phyloP scores from a whole-genome alignment of 2,888 invertebrate genomes.

The Dioctria linearis region DNA sequence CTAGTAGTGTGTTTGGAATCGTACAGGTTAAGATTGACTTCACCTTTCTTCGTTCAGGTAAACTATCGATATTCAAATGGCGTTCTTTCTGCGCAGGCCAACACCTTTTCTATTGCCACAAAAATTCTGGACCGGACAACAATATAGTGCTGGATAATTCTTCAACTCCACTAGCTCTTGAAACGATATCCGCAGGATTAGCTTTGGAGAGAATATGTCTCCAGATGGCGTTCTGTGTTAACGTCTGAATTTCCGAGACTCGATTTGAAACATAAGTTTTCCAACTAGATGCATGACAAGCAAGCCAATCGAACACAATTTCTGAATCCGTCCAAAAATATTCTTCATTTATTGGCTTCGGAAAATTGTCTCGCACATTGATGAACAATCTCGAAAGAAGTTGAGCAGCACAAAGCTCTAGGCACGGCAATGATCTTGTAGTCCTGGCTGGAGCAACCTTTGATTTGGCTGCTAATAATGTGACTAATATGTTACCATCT shows the following conservation, averaged over 20 bases:
- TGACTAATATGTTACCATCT: no score
- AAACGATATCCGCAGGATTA: conserved; percentile 57
- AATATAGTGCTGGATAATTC: neutral
- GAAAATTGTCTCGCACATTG: neutral
- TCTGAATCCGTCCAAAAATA: neutral
- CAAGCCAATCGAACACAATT: no score
- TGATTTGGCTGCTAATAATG: conserved; percentile 8
- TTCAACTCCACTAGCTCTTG: conserved; percentile 46
- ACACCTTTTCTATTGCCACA: neutral
- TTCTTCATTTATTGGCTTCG: neutral
- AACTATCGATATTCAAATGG: neutral
- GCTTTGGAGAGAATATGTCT: no score
- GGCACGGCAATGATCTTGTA: neutral
- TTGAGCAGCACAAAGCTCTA: conserved; percentile 43
- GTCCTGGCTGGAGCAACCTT: conserved; percentile 1
- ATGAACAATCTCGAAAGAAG: conserved; percentile 29
- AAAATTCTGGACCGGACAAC: neutral
- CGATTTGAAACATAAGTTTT: conserved; percentile 54
- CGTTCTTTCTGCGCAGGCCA: neutral
- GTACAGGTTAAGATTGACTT: neutral
- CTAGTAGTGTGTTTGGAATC: neutral
- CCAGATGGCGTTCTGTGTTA: no score
- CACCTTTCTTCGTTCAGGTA: neutral
- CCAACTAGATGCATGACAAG: neutral
- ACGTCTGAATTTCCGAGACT: conserved; percentile 56